Evolutionary conservation across 2,113 vertebrate genomes (phyloP).

Genomic region (Mandrillus leucophaeus): DNA sequence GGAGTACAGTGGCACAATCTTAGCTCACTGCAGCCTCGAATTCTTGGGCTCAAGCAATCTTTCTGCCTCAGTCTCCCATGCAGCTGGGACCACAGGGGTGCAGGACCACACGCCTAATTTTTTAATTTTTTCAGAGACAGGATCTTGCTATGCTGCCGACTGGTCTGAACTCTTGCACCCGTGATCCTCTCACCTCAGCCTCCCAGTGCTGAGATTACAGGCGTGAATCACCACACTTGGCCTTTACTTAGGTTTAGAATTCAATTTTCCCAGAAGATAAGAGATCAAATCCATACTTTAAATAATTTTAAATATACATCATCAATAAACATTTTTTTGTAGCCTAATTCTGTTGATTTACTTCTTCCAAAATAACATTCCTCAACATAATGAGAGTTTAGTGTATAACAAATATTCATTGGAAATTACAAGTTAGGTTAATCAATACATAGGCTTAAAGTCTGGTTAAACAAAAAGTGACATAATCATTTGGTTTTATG

Average conservation of each 20-base stretch:
- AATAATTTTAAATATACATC: slow-evolving; percentile 7
- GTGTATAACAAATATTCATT: background rate
- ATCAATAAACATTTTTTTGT: background rate
- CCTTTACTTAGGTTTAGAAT: slow-evolving; percentile 27
- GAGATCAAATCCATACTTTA: slow-evolving; percentile 31
- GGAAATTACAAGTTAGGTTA: background rate
- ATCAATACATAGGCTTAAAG: background rate
- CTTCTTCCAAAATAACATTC: slow-evolving; percentile 7
- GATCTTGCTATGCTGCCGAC: too few relatives aligned
- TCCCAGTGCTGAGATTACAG: too few relatives aligned
- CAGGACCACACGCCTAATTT: too few relatives aligned
- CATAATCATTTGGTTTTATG: background rate
- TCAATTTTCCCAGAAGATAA: slow-evolving; percentile 39
- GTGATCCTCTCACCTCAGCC: too few relatives aligned
- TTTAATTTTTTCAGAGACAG: too few relatives aligned
- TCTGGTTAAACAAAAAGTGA: background rate
- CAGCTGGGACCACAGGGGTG: too few relatives aligned
- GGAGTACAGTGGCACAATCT: too few relatives aligned
- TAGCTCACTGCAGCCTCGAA: too few relatives aligned
- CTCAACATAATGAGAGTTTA: background rate
- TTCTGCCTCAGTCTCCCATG: too few relatives aligned
- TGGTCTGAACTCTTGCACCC: too few relatives aligned
- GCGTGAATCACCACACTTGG: too few relatives aligned
- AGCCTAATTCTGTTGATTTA: slow-evolving; percentile 42
- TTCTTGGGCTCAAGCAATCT: too few relatives aligned